These are phyloP conservation scores for Ferdinandea cuprea DNA, from an alignment of 2,888 invertebrate genomes.

Conservation along the genomic window DNA sequence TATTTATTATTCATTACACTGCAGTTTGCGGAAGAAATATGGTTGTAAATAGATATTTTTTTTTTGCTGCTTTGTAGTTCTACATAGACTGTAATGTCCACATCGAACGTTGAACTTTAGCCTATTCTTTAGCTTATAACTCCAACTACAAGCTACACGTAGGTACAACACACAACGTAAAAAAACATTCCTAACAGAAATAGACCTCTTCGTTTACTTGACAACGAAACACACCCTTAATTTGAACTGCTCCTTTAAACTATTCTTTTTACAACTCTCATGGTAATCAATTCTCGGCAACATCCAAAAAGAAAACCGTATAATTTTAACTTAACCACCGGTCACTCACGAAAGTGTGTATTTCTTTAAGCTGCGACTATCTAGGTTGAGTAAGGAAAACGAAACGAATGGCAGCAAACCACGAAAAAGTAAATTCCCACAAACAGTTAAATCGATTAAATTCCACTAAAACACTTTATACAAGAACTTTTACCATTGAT, in stretches of 20 bases:
- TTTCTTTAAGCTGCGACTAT: not conserved
- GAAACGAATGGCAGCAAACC: constrained; percentile 40
- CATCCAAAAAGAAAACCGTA: not conserved
- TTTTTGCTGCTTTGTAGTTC: too few relatives aligned
- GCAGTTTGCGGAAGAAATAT: too few relatives aligned
- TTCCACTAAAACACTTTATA: constrained; percentile 24
- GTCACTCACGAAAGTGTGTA: constrained; percentile 7
- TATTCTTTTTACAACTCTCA: not conserved
- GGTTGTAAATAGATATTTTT: too few relatives aligned
- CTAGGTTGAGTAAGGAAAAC: constrained; percentile 41
- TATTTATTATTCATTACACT: too few relatives aligned
- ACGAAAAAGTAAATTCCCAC: constrained; percentile 32
- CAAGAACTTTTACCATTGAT: constrained; percentile 59
- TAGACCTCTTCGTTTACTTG: constrained; percentile 49
- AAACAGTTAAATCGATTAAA: constrained; percentile 46
- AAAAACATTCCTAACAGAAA: constrained; percentile 19
- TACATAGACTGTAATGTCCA: not conserved
- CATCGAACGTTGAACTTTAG: constrained; percentile 53
- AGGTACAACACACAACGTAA: not conserved
- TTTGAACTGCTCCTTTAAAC: not conserved
- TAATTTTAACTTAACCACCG: not conserved
- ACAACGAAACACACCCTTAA: constrained; percentile 60
- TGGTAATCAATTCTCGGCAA: not conserved
- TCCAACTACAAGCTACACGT: too few relatives aligned
- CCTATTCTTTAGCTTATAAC: constrained; percentile 7